Conservation (phyloP, 2,113 vertebrate species). For the Brachypteracias leptosomus region DNA sequence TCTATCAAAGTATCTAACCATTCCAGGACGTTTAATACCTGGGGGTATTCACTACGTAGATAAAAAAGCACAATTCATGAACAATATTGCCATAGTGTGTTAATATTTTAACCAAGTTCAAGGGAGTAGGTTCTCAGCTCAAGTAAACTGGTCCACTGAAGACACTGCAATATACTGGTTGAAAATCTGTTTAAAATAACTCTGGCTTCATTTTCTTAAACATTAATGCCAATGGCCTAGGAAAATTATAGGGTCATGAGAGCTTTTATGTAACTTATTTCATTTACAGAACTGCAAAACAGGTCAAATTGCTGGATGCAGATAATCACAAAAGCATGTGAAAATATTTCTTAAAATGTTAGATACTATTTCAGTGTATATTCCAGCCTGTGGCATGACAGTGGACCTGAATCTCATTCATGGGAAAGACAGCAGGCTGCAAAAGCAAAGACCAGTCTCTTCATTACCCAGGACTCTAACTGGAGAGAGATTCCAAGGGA, state of each 20-base stretch:
- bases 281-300: neutral
- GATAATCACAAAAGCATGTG: neutral
- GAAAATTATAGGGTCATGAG: neutral
- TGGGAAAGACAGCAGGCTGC: neutral
- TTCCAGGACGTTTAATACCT: neutral
- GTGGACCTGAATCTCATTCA: neutral
- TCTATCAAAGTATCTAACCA: neutral
- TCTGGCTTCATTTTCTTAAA: neutral
- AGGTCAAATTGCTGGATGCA: neutral
- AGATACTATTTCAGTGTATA: neutral
- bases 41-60: neutral
- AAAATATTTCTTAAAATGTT: neutral
- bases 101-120: neutral
- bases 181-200: neutral
- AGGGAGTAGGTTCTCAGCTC: neutral
- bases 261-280: neutral
- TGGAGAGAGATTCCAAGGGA: neutral
- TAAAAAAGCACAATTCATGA: neutral
- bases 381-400: neutral
- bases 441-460: neutral
- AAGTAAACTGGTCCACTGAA: neutral
- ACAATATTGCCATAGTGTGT: neutral
- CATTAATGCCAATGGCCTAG: neutral
- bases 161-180: neutral
- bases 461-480: neutral